Evolutionary conservation across 1,140 invertebrate genomes (phyloP).

Genomic region (Pogonomyrmex californicus): DNA sequence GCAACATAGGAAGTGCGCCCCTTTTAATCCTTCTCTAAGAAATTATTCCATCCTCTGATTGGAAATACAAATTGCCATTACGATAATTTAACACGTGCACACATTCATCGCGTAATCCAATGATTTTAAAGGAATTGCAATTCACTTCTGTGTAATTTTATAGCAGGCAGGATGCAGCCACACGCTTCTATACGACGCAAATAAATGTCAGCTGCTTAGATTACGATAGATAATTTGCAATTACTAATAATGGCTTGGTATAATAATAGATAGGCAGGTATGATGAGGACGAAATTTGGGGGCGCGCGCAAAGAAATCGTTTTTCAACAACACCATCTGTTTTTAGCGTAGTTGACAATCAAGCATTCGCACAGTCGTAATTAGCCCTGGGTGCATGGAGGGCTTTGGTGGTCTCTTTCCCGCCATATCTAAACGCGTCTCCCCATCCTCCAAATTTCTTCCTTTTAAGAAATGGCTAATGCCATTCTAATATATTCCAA

Average conservation of each 20-base stretch:
- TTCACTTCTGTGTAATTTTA: not conserved
- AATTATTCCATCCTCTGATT: not conserved
- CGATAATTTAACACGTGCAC: not conserved
- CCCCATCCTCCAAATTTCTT: not conserved
- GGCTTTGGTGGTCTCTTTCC: not conserved
- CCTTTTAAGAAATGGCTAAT: not conserved
- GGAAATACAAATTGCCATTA: conserved; percentile 10
- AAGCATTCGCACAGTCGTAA: not conserved
- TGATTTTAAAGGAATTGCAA: not conserved
- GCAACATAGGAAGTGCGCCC: not conserved
- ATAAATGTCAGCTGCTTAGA: conserved; percentile 19
- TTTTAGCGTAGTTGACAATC: not conserved
- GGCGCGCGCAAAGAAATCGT: not conserved
- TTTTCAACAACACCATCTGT: conserved; percentile 8
- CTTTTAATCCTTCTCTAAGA: not conserved
- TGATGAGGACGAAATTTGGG: conserved; percentile 19
- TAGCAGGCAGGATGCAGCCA: not conserved
- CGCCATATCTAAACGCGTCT: not conserved
- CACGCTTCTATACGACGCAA: not conserved
- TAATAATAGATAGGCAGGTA: not conserved
- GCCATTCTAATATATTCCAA: not conserved
- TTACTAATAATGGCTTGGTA: conserved; percentile 20
- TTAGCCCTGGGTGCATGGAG: not conserved
- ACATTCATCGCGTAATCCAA: not conserved
- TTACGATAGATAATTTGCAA: conserved; percentile 32